Base-by-base conservation (phyloP, 2,888 invertebrate genomes). In the Euplagia quadripunctaria region DNA sequence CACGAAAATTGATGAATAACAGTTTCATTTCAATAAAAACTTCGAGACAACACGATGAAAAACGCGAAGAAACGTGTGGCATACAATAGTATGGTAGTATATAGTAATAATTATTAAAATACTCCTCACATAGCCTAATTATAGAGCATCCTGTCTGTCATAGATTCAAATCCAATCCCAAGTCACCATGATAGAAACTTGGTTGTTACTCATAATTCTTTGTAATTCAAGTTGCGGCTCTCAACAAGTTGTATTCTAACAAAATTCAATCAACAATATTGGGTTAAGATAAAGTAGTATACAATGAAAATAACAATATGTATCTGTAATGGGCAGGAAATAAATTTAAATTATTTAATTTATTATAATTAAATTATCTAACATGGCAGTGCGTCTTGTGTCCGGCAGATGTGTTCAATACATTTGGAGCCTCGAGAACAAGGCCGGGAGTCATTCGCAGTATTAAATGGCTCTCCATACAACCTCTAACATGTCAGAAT, bases 391-490 rank as follows among this genome's bases (percentile, higher is more conserved):
- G 86, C 84, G 87, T 88, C 88, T 87, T 85, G 88, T 89, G 92
- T 91, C 93, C 92, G 91, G 93, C 93, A 94, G 93, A 94, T 94
- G 94, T 91, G 92, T 89, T 92, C 93, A 92, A 94, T 94, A 93
- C 93, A 93, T 93, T 92, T 91, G 89, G 90, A 87, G 90, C 86
- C 87, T 90, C 89, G 91, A 90, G 89, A 87, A 83, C 87, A 79
- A 85, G 86, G 86, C 85, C 87, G 90, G 89, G 94, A 95, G 94
- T 94, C 94, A 94, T 90, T 93, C 91, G 91, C 89, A 89, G 93
- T 94, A 95, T 95, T 94, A 95, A 95, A 95, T 94, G 95, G 94
- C 95, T 94, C 92, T 93, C 91, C 92, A n/a, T n/a, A n/a, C n/a
- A n/a, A n/a, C n/a, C n/a, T n/a, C n/a, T n/a, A n/a, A n/a, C n/a